These are phyloP conservation scores for Furcula furcula DNA, from an alignment of 2,888 invertebrate species.

Conservation along the genomic window DNA sequence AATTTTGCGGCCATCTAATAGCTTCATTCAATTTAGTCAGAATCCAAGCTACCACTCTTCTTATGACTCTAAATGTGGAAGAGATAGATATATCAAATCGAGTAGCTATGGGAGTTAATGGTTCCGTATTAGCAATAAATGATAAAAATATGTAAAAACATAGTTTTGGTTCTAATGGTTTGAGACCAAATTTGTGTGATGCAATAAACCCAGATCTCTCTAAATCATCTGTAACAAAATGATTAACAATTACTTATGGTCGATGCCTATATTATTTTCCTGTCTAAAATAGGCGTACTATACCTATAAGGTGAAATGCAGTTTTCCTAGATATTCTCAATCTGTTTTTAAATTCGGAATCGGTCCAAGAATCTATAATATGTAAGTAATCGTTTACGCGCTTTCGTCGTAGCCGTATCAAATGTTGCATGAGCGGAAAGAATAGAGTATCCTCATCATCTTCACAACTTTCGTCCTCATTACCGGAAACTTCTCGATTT, in stretches of 20 bases:
- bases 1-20: constrained; percentile 55
- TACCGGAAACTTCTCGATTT: constrained; percentile 37
- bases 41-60: constrained; percentile 59
- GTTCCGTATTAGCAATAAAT: constrained; percentile 55
- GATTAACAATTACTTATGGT: too few species aligned
- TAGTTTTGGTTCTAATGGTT: constrained; percentile 56
- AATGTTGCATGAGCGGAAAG: constrained; percentile 58
- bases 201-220: constrained; percentile 59
- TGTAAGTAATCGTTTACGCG: constrained; percentile 59
- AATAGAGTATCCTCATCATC: constrained; percentile 47
- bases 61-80: constrained; percentile 57
- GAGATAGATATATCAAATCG: constrained; percentile 63
- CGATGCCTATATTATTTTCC: too few species aligned
- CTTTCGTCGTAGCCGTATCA: constrained; percentile 45
- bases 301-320: constrained; percentile 50
- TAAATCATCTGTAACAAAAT: constrained; percentile 53
- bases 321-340: constrained; percentile 53
- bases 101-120: constrained; percentile 57
- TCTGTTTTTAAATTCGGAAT: constrained; percentile 54
- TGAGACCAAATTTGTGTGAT: constrained; percentile 56
- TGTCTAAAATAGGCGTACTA: background rate
- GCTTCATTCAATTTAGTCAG: constrained; percentile 54
- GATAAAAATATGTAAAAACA: constrained; percentile 62
- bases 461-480: constrained; percentile 31
- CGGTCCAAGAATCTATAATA: constrained; percentile 58